phyloP scores from a whole-genome alignment of 1,140 invertebrate genomes.

The Pentalonia nigronervosa region DNA sequence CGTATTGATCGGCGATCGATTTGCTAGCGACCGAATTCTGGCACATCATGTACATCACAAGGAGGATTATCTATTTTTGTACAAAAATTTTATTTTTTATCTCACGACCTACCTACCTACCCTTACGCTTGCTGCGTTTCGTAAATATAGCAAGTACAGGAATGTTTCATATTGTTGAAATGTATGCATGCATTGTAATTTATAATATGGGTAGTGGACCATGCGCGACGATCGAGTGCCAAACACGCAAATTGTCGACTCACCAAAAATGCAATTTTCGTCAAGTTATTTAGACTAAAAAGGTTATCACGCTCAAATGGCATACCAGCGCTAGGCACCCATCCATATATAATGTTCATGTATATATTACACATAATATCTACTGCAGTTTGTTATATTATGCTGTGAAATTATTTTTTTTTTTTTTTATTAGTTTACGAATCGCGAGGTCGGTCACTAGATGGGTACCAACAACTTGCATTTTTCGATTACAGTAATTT shows the following conservation, averaged over 20 bases:
- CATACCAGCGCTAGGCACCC: neutral
- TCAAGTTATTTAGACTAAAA: constrained; percentile 17
- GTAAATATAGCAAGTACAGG: neutral
- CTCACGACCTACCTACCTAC: neutral
- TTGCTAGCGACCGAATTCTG: neutral
- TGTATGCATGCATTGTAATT: neutral
- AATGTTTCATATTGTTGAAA: neutral
- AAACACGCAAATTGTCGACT: neutral
- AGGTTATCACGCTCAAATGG: neutral
- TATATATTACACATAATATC: neutral
- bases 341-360: neutral
- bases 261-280: neutral
- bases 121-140: neutral
- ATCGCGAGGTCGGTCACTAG: neutral
- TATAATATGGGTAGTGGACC: neutral
- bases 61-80: neutral
- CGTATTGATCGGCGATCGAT: neutral
- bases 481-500: neutral
- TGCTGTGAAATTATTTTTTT: neutral
- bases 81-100: neutral
- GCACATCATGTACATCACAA: neutral
- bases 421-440: neutral
- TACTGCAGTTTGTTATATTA: neutral
- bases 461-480: neutral
- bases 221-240: neutral